These are phyloP conservation scores for Dryobota labecula DNA, from an alignment of 2,888 invertebrate genomes.

Conservation along the genomic window DNA sequence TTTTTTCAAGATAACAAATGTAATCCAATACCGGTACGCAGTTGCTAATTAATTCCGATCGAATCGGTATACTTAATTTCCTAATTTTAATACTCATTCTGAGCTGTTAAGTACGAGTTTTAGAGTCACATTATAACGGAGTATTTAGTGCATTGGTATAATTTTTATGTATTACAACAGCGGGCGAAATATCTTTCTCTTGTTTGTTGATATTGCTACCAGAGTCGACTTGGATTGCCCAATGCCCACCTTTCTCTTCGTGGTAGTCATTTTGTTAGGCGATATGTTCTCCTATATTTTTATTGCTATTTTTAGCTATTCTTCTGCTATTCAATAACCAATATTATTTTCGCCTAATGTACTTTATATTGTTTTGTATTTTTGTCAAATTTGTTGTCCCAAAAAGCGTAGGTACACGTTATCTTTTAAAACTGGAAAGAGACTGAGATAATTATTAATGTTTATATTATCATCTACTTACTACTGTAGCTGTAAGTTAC, in stretches of 20 bases:
- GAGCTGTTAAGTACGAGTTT: constrained; percentile 56
- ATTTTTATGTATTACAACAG: constrained; percentile 31
- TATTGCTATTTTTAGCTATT: too few relatives aligned
- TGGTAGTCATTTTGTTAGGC: background rate
- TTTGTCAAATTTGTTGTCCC: background rate
- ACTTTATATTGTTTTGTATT: background rate
- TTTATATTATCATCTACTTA: background rate
- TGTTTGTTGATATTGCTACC: background rate
- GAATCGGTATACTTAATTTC: constrained; percentile 69
- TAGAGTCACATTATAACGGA: constrained; percentile 48
- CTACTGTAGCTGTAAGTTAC: background rate
- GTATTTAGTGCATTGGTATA: constrained; percentile 59
- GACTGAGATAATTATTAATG: background rate
- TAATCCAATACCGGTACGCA: constrained; percentile 70
- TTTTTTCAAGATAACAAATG: constrained; percentile 69
- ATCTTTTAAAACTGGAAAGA: background rate
- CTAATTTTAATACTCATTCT: constrained; percentile 69
- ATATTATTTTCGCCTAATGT: background rate
- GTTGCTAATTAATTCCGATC: constrained; percentile 73
- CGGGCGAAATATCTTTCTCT: constrained; percentile 1
- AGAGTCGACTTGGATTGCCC: background rate
- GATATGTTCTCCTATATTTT: background rate
- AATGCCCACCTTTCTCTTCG: too few relatives aligned
- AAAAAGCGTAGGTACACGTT: too few relatives aligned
- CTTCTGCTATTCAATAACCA: background rate